Conservation (phyloP, 2,113 vertebrate species). For the Seriola aureovittata region DNA sequence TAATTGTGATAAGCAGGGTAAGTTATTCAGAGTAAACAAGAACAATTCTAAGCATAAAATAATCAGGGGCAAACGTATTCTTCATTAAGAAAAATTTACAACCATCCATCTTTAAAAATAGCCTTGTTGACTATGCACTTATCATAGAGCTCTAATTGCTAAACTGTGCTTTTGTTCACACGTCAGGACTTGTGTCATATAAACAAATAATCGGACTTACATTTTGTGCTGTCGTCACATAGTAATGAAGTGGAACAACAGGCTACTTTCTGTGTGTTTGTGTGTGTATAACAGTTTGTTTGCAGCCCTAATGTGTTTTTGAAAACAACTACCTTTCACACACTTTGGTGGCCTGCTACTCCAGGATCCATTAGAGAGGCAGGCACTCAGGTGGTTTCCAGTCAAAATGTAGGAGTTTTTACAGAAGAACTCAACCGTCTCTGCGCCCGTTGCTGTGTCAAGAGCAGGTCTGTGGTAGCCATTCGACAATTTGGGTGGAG, state of each 20-base stretch:
- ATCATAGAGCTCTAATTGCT: neutral
- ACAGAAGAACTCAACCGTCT: conserved; percentile 88
- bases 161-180: neutral
- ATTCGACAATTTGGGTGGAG: conserved; percentile 84
- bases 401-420: conserved; percentile 89
- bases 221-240: neutral
- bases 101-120: neutral
- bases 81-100: neutral
- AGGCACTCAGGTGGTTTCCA: conserved; percentile 87
- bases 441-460: conserved; percentile 71
- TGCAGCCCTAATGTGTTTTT: neutral
- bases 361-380: conserved; percentile 83
- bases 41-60: neutral
- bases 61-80: neutral
- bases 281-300: conserved; percentile 6
- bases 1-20: neutral
- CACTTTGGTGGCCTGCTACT: conserved; percentile 73
- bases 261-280: neutral
- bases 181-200: neutral
- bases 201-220: neutral
- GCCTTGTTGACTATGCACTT: neutral
- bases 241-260: neutral
- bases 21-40: neutral
- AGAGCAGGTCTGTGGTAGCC: conserved; percentile 85
- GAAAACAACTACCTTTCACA: conserved; percentile 70